A percentile compares a stretch with the other conserved stretches of the same genome.
phyloP scores from a whole-genome alignment of 2,888 invertebrate genomes.

The Cactoblastis cactorum region DNA sequence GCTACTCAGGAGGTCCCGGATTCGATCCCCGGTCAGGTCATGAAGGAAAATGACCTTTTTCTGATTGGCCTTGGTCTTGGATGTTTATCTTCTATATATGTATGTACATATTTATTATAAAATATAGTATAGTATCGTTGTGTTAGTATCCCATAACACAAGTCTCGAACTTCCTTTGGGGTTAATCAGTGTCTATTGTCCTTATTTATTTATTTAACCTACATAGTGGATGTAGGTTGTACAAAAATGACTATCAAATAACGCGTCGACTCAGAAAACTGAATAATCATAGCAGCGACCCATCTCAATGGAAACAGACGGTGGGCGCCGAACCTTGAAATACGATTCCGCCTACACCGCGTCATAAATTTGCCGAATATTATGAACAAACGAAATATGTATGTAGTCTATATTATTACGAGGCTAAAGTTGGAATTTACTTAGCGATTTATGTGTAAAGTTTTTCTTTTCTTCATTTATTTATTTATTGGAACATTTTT shows the following conservation, averaged over 20 bases:
- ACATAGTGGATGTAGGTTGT: too few species aligned
- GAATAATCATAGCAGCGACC: not conserved
- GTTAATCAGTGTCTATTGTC: too few species aligned
- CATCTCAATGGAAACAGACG: not conserved
- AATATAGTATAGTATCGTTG: too few species aligned
- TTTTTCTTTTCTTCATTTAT: not conserved
- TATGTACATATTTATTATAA: too few species aligned
- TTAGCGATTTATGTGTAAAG: conserved; percentile 3
- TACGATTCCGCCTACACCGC: not conserved
- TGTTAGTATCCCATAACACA: too few species aligned
- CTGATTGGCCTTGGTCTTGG: too few species aligned
- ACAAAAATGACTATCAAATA: not conserved
- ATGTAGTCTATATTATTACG: not conserved
- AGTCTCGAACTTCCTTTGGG: too few species aligned
- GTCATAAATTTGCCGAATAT: conserved; percentile 2
- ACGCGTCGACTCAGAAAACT: not conserved
- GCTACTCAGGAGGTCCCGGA: too few species aligned
- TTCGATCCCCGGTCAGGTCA: too few species aligned
- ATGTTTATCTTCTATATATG: too few species aligned
- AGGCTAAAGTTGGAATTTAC: not conserved
- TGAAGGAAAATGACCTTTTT: too few species aligned
- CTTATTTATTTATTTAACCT: too few species aligned
- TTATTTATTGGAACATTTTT: not conserved
- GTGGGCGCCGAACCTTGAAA: conserved; percentile 3
- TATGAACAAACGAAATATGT: not conserved